These are phyloP conservation scores for Apostichopus leukothele DNA, from an alignment of 53 echinoderm and acorn worm species.

Conservation along the genomic window DNA sequence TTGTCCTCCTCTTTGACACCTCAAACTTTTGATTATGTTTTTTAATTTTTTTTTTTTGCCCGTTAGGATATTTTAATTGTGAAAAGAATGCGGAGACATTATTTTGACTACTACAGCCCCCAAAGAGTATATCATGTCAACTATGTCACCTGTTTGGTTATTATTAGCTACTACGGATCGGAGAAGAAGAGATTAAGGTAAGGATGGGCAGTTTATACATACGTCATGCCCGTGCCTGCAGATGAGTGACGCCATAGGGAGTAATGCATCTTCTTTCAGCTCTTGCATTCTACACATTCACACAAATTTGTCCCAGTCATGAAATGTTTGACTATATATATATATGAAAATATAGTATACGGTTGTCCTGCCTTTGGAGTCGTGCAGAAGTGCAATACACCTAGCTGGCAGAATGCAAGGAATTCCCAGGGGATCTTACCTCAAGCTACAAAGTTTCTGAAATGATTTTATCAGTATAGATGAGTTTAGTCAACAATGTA, in stretches of 20 bases:
- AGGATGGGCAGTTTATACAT: constrained; percentile 2
- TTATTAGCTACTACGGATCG: not conserved
- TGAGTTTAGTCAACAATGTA: too few species aligned
- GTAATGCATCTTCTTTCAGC: constrained; percentile 30
- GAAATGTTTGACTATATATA: constrained; percentile 10
- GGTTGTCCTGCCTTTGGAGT: not conserved
- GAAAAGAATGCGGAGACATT: constrained; percentile 4
- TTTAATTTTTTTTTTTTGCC: not conserved
- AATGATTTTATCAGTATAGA: too few species aligned
- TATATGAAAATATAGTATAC: not conserved
- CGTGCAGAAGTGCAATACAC: not conserved
- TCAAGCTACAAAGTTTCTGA: not conserved
- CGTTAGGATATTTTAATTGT: not conserved
- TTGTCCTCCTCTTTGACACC: not conserved
- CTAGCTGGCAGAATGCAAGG: constrained; percentile 11
- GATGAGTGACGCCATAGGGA: constrained; percentile 14
- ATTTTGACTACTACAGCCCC: not conserved
- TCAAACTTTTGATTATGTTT: not conserved
- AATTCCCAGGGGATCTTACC: constrained; percentile 18
- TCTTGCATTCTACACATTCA: constrained; percentile 33
- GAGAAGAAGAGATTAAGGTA: not conserved
- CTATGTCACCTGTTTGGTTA: constrained; percentile 33
- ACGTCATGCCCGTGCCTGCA: not conserved
- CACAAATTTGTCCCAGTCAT: constrained; percentile 21
- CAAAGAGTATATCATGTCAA: not conserved